Evolutionary conservation across 92 coral and sea anemone genomes (phyloP).

Genomic region (Diadumene lineata): DNA sequence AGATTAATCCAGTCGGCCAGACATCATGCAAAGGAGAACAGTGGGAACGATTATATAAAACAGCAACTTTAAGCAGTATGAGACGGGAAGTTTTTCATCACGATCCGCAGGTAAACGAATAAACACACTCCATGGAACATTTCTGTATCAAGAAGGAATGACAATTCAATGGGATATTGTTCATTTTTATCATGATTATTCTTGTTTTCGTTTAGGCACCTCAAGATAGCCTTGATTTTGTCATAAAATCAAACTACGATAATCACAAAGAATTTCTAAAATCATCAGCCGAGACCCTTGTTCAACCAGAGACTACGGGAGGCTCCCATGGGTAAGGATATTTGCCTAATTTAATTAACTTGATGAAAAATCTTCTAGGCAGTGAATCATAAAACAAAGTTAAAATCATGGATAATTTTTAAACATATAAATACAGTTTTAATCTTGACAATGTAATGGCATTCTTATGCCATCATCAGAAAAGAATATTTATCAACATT

Average conservation of each 20-base stretch:
- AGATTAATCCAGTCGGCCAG: slow-evolving; percentile 12
- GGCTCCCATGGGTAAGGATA: slow-evolving; percentile 81
- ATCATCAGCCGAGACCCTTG: slow-evolving; percentile 88
- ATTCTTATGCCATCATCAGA: too few relatives aligned
- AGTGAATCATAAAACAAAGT: too few relatives aligned
- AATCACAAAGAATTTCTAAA: slow-evolving; percentile 87
- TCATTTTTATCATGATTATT: neutral
- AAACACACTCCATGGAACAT: neutral
- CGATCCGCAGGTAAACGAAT: slow-evolving; percentile 84
- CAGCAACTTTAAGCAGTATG: slow-evolving; percentile 89
- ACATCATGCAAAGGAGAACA: slow-evolving; percentile 53
- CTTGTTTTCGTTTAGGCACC: slow-evolving; percentile 82
- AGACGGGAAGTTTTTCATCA: slow-evolving; percentile 92
- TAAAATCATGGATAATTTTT: too few relatives aligned
- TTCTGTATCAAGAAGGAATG: neutral
- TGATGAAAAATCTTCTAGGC: slow-evolving; percentile 1
- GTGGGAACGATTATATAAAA: slow-evolving; percentile 88
- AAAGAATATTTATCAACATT: too few relatives aligned
- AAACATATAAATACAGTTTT: too few relatives aligned
- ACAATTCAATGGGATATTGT: too few relatives aligned
- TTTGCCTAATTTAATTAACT: neutral
- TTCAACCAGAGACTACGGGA: slow-evolving; percentile 83
- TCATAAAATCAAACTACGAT: slow-evolving; percentile 90
- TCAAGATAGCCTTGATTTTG: slow-evolving; percentile 94
- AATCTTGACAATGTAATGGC: too few relatives aligned